Conservation (phyloP, 2,888 invertebrate genomes). For the Apomyelois bistriatella region DNA sequence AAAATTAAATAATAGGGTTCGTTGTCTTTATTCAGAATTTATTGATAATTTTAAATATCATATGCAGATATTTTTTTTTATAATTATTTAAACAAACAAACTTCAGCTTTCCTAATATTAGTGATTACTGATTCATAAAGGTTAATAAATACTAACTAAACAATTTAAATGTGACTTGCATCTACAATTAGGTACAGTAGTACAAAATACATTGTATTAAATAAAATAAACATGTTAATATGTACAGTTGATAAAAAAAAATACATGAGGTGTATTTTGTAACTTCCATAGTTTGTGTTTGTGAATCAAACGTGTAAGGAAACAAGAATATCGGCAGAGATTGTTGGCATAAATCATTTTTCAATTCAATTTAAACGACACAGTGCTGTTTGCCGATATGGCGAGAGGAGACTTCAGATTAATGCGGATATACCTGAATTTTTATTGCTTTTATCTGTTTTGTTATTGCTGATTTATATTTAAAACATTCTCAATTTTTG, state of each 20-base stretch:
- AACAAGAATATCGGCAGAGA: slow-evolving; percentile 53
- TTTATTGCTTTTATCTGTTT: slow-evolving; percentile 6
- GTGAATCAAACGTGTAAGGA: slow-evolving; percentile 48
- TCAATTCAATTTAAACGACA: slow-evolving; percentile 76
- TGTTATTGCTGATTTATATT: not conserved
- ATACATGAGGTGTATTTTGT: not conserved
- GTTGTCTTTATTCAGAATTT: too few species aligned
- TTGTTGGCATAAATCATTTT: slow-evolving; percentile 74
- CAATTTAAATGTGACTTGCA: too few species aligned
- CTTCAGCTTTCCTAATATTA: too few species aligned
- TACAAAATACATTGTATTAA: too few species aligned
- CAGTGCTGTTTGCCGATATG: slow-evolving; percentile 59
- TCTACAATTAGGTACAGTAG: too few species aligned
- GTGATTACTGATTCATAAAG: too few species aligned
- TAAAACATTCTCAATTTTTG: not conserved
- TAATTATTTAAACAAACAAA: too few species aligned
- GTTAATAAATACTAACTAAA: too few species aligned
- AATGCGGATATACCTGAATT: slow-evolving; percentile 34
- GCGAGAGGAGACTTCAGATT: slow-evolving; percentile 26
- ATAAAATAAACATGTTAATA: not conserved
- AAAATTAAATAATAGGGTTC: too few species aligned
- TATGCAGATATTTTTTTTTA: too few species aligned
- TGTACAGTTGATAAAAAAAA: not conserved
- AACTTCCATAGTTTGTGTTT: not conserved
- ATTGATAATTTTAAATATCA: too few species aligned